Evolutionary conservation across 1,140 invertebrate genomes (phyloP).

Genomic region (Vollenhovia emeryi): DNA sequence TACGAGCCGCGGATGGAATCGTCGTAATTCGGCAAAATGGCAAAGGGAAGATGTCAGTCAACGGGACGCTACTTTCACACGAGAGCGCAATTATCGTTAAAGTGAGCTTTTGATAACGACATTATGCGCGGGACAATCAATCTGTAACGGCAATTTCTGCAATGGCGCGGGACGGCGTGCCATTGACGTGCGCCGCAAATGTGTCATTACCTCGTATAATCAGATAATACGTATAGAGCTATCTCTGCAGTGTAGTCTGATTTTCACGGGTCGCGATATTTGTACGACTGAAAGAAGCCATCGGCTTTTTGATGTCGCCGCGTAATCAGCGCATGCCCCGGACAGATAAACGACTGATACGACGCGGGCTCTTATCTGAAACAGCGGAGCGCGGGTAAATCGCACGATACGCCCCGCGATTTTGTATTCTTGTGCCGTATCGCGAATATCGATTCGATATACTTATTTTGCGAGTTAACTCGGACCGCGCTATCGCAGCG

Average conservation of each 20-base stretch:
- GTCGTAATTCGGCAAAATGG: neutral
- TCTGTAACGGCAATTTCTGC: constrained; percentile 34
- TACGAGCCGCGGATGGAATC: neutral
- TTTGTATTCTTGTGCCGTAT: neutral
- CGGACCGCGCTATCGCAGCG: constrained; percentile 7
- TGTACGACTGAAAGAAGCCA: constrained; percentile 41
- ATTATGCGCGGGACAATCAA: neutral
- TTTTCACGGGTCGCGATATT: constrained; percentile 37
- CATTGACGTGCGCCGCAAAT: constrained; percentile 35
- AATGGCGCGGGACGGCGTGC: neutral
- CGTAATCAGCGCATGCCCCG: constrained; percentile 53
- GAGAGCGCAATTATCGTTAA: constrained; percentile 18
- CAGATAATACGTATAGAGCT: constrained; percentile 30
- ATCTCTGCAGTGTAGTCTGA: constrained; percentile 31
- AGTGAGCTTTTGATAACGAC: constrained; percentile 14
- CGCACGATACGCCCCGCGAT: neutral
- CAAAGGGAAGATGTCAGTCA: neutral
- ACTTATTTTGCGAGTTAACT: constrained; percentile 54
- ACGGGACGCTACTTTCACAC: neutral
- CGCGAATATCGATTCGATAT: neutral
- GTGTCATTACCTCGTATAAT: constrained; percentile 50
- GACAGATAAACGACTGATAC: constrained; percentile 61
- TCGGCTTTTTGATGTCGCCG: constrained; percentile 66
- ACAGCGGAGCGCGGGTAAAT: neutral
- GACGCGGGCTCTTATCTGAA: constrained; percentile 42